Base-by-base conservation (phyloP, 2,797 vertebrate species). In the Ctenochaetus hawaiiensis region DNA sequence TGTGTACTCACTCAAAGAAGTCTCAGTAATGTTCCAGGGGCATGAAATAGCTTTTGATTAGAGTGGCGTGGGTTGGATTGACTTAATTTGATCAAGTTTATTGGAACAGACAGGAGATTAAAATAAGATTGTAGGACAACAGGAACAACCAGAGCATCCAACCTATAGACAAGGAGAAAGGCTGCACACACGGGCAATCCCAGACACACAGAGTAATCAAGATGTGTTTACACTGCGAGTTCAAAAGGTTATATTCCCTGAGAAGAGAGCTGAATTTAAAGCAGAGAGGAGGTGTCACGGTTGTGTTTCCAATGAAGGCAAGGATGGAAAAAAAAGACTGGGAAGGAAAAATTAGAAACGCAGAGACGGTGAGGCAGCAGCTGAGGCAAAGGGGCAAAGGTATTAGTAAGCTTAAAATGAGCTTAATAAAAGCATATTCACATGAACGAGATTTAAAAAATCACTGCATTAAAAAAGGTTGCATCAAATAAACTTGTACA, bases 41-140 rank as follows among this genome's bases (percentile, higher is more conserved):
- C 84, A 90, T 90, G 84, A 92, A 91, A 91, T 82, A 66, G 79
- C 70, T 85, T 91, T 85, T 83, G 82, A 90, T 77, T 75, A 41
- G 48, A 69, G 69, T 56, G 48, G n/a, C 80, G 49, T 26, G n/a
- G 54, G 67, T 61, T 57, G 69, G 20, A 39, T 51, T 80, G 65
- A 51, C 54, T 81, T 63, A 72, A 85, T 82, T 80, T 65, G 81
- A 78, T 86, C 60, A 74, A 88, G 84, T 12, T 49, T 80, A 75
- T 64, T 73, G 37, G 66, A 81, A 82, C 6, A 4, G 43, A 68
- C n/a, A 26, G 34, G 8, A 51, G 73, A 87, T 90, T 76, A 47
- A 70, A 86, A 84, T 86, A 61, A 14, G 39, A 20, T 57, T 44
- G 61, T 16, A 37, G 61, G 56, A 79, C 53, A 58, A 41, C 16